Evolutionary conservation across 2,113 vertebrate species (phyloP).

Genomic region (Indri indri): DNA sequence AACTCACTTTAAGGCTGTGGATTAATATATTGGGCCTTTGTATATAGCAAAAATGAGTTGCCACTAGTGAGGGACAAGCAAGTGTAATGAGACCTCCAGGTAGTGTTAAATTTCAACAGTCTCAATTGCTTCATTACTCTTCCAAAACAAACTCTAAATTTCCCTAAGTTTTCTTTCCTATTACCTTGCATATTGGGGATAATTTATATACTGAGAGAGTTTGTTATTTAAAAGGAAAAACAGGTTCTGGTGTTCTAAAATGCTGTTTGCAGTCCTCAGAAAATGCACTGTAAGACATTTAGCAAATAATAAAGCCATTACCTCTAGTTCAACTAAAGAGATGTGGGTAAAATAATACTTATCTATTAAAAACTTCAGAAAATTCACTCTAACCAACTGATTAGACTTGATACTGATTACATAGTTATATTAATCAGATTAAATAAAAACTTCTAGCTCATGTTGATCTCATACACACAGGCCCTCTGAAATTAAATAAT

Average conservation of each 20-base stretch:
- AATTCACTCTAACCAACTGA: neutral
- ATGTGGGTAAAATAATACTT: neutral
- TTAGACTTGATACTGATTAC: neutral
- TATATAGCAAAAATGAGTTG: slow-evolving; percentile 19
- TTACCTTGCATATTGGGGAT: neutral
- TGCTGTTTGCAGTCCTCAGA: neutral
- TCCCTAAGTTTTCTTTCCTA: neutral
- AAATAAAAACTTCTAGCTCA: neutral
- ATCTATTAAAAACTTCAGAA: neutral
- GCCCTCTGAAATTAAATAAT: neutral
- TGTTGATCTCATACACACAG: neutral
- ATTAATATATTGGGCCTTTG: slow-evolving; percentile 21
- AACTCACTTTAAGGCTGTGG: neutral
- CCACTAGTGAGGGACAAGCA: neutral
- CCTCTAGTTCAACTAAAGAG: neutral
- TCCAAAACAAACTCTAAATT: neutral
- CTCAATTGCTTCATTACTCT: neutral
- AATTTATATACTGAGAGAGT: neutral
- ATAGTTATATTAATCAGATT: neutral
- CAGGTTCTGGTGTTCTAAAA: neutral
- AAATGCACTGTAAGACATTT: neutral
- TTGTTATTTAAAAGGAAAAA: neutral
- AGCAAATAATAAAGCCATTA: neutral
- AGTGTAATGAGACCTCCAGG: neutral
- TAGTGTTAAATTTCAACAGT: neutral